These are phyloP conservation scores for Cancer borealis DNA, from an alignment of 2,888 invertebrate genomes.

Conservation along the genomic window DNA sequence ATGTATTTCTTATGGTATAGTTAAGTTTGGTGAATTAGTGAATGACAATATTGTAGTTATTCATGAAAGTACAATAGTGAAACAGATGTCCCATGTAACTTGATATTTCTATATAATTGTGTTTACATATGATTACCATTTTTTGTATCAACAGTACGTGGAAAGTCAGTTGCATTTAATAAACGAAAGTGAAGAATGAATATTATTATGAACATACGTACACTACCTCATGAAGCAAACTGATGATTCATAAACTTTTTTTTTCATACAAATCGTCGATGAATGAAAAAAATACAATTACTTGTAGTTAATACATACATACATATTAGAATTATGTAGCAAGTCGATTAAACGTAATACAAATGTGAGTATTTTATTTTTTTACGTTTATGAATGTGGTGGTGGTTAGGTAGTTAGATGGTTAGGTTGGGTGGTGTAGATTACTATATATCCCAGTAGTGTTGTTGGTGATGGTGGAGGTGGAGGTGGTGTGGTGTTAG, in stretches of 20 bases:
- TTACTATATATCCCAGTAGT: no score
- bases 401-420: no score
- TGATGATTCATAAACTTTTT: no score
- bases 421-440: no score
- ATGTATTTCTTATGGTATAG: background rate
- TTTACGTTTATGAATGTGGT: no score
- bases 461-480: no score
- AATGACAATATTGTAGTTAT: background rate
- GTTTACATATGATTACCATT: no score
- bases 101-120: no score
- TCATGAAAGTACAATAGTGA: background rate
- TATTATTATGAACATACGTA: background rate
- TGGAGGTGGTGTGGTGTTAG: no score
- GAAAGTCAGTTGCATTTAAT: background rate
- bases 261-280: no score
- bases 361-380: background rate
- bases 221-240: background rate
- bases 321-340: background rate
- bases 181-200: background rate
- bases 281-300: no score
- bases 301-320: background rate
- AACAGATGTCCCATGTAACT: background rate
- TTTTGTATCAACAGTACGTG: no score
- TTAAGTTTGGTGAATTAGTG: background rate
- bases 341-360: background rate